These are phyloP conservation scores for Philopedon plagiatum DNA, from an alignment of 2,888 invertebrate genomes.

Conservation along the genomic window DNA sequence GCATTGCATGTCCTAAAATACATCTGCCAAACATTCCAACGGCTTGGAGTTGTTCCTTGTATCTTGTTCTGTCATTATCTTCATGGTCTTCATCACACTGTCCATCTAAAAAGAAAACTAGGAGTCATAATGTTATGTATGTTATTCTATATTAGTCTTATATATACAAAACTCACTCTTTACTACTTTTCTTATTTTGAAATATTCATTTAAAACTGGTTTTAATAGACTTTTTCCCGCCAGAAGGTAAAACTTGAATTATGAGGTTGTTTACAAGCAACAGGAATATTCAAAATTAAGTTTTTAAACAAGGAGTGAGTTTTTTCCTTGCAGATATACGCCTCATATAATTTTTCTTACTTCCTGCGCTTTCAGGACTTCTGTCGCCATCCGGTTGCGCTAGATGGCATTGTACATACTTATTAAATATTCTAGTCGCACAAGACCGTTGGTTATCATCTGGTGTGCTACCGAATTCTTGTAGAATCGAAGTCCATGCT, in stretches of 20 bases:
- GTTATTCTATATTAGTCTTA: too few species aligned
- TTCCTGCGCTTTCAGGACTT: constrained; percentile 52
- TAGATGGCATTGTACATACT: constrained; percentile 84
- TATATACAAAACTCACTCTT: too few species aligned
- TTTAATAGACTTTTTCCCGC: too few species aligned
- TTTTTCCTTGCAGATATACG: too few species aligned
- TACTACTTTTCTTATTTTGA: too few species aligned
- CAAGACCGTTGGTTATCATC: constrained; percentile 62
- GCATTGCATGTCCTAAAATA: constrained; percentile 77
- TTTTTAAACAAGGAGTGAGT: too few species aligned
- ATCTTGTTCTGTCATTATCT: constrained; percentile 77
- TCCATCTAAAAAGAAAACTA: too few species aligned
- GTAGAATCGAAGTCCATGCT: constrained; percentile 76
- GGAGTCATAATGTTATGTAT: too few species aligned
- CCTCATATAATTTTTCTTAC: constrained; percentile 54
- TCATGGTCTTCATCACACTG: constrained; percentile 74
- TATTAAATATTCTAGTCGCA: constrained; percentile 79
- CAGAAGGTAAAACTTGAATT: too few species aligned
- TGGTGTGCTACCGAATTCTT: constrained; percentile 59
- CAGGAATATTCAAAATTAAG: too few species aligned
- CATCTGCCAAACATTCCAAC: constrained; percentile 79
- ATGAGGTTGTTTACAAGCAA: too few species aligned
- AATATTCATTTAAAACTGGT: too few species aligned
- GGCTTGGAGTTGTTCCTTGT: constrained; percentile 80
- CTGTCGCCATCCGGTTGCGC: constrained; percentile 85